A percentile compares a stretch with the other conserved stretches of the same genome.
These are phyloP conservation scores for Acleris laterana DNA, from an alignment of 2,888 invertebrate genomes.

Conservation along the genomic window DNA sequence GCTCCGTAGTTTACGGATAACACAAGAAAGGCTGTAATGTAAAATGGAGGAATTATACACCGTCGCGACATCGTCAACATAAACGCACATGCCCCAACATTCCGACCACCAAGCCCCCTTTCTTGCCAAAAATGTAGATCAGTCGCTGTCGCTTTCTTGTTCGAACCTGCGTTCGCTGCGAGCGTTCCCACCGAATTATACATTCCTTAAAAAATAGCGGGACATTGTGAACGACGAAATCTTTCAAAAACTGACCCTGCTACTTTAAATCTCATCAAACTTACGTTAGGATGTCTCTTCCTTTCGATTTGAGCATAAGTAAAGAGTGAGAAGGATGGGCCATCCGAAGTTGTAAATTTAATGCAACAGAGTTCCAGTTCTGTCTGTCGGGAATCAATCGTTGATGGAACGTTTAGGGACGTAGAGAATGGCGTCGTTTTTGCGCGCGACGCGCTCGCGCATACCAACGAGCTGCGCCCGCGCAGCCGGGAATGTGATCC, in stretches of 20 bases:
- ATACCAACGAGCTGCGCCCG: constrained; percentile 71
- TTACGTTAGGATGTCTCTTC: too few relatives aligned
- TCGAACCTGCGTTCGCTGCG: neutral
- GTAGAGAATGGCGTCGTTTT: constrained; percentile 77
- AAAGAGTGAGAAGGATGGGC: too few relatives aligned
- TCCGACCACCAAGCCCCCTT: constrained; percentile 21
- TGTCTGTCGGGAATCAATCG: constrained; percentile 64
- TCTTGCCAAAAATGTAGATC: constrained; percentile 28
- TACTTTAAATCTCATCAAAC: too few relatives aligned
- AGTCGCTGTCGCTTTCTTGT: constrained; percentile 19
- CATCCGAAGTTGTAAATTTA: too few relatives aligned
- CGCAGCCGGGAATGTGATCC: constrained; percentile 51
- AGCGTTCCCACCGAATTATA: constrained; percentile 29
- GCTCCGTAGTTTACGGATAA: neutral
- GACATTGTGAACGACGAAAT: constrained; percentile 54
- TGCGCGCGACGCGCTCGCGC: constrained; percentile 65
- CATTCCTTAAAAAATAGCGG: constrained; percentile 48
- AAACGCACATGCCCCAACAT: constrained; percentile 11
- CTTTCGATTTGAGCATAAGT: too few relatives aligned
- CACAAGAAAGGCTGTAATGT: constrained; percentile 17
- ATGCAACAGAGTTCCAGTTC: constrained; percentile 36
- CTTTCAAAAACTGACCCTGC: constrained; percentile 56
- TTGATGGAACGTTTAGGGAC: constrained; percentile 77
- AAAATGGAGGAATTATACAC: constrained; percentile 27
- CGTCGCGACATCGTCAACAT: constrained; percentile 24